A percentile compares a stretch with the other conserved stretches of the same genome.
These are phyloP conservation scores for Microplitis manilae DNA, from an alignment of 2,888 invertebrate species.

Conservation along the genomic window DNA sequence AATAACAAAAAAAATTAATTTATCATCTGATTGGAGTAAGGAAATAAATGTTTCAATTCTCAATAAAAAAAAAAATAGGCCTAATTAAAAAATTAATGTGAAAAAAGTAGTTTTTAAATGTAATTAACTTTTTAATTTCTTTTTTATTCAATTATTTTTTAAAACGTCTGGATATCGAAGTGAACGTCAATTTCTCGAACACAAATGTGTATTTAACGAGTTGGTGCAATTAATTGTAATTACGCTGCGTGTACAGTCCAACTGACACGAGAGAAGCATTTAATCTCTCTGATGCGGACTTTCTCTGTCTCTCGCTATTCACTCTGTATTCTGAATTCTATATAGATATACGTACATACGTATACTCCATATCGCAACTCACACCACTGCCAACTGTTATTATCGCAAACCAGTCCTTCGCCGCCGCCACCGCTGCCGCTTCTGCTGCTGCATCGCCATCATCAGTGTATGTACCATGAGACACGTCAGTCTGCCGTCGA, in stretches of 20 bases:
- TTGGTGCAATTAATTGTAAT: conserved; percentile 37
- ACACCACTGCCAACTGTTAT: conserved; percentile 32
- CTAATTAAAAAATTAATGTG: not conserved
- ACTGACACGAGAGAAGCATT: conserved; percentile 35
- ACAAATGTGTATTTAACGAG: conserved; percentile 28
- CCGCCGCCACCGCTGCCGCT: not conserved
- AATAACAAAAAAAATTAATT: not conserved
- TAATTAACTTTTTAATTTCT: not conserved
- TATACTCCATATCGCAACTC: not conserved
- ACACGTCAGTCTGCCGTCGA: conserved; percentile 40
- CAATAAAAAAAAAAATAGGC: not conserved
- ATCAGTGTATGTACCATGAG: conserved; percentile 14
- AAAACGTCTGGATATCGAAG: not conserved
- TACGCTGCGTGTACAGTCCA: conserved; percentile 32
- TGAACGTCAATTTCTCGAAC: conserved; percentile 7
- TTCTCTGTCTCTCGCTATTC: conserved; percentile 18
- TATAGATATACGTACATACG: conserved; percentile 11
- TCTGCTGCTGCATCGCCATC: conserved; percentile 27
- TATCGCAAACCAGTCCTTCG: conserved; percentile 42
- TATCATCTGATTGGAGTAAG: not conserved
- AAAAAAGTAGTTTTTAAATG: not conserved
- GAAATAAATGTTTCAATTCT: conserved; percentile 5
- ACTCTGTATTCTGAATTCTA: not conserved
- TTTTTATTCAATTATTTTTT: not conserved
- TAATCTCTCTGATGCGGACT: conserved; percentile 27